Base-by-base conservation (phyloP, 2,888 invertebrate genomes). In the Hemithea aestivaria region DNA sequence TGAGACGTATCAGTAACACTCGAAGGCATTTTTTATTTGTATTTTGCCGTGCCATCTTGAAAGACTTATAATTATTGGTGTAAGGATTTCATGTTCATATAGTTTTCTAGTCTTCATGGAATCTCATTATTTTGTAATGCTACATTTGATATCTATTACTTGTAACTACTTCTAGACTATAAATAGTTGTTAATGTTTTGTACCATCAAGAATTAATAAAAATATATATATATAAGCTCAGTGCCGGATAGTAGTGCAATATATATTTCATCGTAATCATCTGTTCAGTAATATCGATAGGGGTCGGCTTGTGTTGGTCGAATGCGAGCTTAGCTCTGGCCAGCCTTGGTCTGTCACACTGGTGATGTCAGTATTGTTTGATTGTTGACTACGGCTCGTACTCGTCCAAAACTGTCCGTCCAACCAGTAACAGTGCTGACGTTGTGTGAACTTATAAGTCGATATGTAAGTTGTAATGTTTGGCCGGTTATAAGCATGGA, bases 51-150 rank as follows among this genome's bases (percentile, higher is more conserved):
- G 76, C 69, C 80, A 85, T 74, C 81, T 74, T 83, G 83, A 82
- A 87, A 87, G 84, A 85, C 85, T 87, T 84, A 84, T 84, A 57
- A 61, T n/a, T n/a, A n/a, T 65, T 70, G 74, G 73, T 80, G 74
- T 85, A 83, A 87, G 84, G 73, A 82, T 84, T 84, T 85, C 85
- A 82, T 80, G 76, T 82, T 83, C 87, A 87, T 85, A 69, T 87
- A 87, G 85, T 82, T 71, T 73, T 84, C 83, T 87, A 87, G 87
- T 79, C 73, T 78, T 85, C 85, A 85, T 83, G 73, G 68, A 79
- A 79, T 83, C 77, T 84, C 85, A 87, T 85, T 79, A 78, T 75
- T 76, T 73, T 73, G 67, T 71, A 72, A 65, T 76, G 70, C 64
- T 66, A 69, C 66, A 75, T 75, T 80, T 77, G 33, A 63, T 68